Conservation (phyloP, 2,113 vertebrate genomes). For the Apaloderma vittatum region DNA sequence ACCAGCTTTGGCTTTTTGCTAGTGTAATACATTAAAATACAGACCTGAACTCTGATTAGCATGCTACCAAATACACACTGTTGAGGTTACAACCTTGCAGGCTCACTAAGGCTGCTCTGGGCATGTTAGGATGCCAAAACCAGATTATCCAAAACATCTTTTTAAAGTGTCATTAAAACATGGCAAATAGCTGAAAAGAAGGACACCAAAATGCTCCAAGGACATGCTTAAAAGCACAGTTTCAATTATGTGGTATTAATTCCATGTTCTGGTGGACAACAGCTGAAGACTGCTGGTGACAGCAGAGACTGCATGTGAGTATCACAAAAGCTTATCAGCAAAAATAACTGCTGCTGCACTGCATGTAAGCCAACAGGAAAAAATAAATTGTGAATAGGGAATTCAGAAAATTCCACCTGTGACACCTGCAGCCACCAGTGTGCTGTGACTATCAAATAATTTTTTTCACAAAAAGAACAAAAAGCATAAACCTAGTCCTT, state of each 20-base stretch:
- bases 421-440: background rate
- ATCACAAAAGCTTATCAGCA: background rate
- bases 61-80: background rate
- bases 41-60: background rate
- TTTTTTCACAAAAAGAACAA: background rate
- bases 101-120: background rate
- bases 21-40: background rate
- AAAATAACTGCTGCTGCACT: background rate
- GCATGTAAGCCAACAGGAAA: background rate
- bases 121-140: background rate
- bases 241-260: background rate
- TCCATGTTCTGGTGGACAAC: background rate
- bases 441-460: background rate
- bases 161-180: background rate
- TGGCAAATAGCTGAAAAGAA: background rate
- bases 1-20: background rate
- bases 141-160: background rate
- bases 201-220: background rate
- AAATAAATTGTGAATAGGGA: background rate
- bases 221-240: background rate
- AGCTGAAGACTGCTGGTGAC: background rate
- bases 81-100: background rate
- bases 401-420: background rate
- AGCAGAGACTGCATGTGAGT: background rate
- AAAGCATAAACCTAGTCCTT: background rate